These are phyloP conservation scores for Hippoglossus stenolepis DNA, from an alignment of 2,113 vertebrate genomes.

Conservation along the genomic window DNA sequence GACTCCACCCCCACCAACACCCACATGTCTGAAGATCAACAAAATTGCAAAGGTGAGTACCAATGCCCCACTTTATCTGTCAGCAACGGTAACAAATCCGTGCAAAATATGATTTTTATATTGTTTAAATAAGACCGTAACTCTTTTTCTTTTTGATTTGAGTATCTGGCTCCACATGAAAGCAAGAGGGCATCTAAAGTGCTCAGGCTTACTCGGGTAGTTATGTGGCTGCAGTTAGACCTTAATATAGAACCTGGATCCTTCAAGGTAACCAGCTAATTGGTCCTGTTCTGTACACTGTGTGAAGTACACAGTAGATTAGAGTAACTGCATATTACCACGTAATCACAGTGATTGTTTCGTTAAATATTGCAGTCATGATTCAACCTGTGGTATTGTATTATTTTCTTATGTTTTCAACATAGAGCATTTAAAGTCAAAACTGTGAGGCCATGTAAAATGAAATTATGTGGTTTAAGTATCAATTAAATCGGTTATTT, in stretches of 20 bases:
- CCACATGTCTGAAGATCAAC: slow-evolving; percentile 88
- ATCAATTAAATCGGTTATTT: too few species aligned
- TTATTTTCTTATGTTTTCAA: neutral
- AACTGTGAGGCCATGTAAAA: neutral
- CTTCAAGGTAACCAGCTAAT: slow-evolving; percentile 28
- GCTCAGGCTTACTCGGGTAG: neutral
- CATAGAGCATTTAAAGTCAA: too few species aligned
- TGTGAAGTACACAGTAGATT: slow-evolving; percentile 32
- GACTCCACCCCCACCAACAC: slow-evolving; percentile 89
- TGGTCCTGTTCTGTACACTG: slow-evolving; percentile 38
- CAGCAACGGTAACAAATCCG: neutral
- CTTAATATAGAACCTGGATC: slow-evolving; percentile 49
- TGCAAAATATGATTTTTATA: neutral
- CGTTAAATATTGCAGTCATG: neutral
- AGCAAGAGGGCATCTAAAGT: neutral
- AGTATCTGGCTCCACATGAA: neutral
- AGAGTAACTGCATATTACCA: neutral
- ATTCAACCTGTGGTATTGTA: neutral
- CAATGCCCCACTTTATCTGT: neutral
- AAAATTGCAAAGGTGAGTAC: slow-evolving; percentile 94
- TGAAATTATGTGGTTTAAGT: neutral
- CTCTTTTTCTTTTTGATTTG: neutral
- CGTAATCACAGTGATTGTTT: neutral
- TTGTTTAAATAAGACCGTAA: neutral
- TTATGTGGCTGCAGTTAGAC: slow-evolving; percentile 9